Conservation (phyloP, 2,113 vertebrate genomes). For the Pteropus alecto region DNA sequence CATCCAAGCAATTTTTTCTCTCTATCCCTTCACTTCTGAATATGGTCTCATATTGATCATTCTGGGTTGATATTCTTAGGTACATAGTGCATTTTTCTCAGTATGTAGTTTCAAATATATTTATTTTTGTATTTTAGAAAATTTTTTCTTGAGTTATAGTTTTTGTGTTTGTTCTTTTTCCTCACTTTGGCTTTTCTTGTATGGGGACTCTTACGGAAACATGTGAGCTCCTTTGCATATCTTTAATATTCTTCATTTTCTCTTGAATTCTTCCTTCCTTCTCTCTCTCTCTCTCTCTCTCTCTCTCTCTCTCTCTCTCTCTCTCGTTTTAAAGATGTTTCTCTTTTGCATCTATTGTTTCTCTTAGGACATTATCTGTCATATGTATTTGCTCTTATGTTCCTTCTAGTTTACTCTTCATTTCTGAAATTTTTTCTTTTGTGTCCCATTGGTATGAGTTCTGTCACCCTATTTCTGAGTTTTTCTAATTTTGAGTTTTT, state of each 20-base stretch:
- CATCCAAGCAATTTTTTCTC: background rate
- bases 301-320: background rate
- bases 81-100: background rate
- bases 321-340: background rate
- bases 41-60: background rate
- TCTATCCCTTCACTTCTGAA: background rate
- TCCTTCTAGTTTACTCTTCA: background rate
- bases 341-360: background rate
- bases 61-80: background rate
- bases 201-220: background rate
- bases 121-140: background rate
- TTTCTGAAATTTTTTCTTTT: background rate
- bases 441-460: background rate
- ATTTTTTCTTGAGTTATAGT: background rate
- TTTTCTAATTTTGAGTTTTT: conserved; percentile 13
- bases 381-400: background rate
- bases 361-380: background rate
- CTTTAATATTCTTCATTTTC: conserved; percentile 15
- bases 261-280: background rate
- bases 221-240: background rate
- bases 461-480: background rate
- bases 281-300: too few relatives aligned
- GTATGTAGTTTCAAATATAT: background rate
- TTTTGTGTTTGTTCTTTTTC: background rate
- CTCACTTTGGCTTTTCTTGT: background rate